These are phyloP conservation scores for Manis javanica DNA, from an alignment of 2,797 vertebrate genomes.

Conservation along the genomic window DNA sequence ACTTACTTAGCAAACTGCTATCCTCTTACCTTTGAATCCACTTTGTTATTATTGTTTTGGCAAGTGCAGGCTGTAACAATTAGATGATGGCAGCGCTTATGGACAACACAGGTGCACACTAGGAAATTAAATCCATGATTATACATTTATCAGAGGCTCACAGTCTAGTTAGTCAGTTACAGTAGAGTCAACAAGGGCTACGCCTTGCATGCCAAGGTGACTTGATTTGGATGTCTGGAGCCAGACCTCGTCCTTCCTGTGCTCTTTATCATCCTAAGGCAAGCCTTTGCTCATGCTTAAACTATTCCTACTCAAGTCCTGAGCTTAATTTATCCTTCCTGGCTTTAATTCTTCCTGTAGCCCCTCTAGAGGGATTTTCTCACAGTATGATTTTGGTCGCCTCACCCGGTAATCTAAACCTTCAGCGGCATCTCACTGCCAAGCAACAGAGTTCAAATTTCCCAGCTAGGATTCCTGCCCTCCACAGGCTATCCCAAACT, in stretches of 20 bases:
- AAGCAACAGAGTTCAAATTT: not conserved
- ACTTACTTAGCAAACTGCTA: not conserved
- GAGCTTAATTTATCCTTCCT: not conserved
- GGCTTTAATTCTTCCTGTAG: not conserved
- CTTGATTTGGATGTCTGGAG: not conserved
- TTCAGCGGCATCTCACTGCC: fast-evolving
- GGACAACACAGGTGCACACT: constrained; percentile 99
- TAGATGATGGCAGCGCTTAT: constrained; percentile 97
- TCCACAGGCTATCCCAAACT: not conserved
- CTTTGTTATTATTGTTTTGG: constrained; percentile 92
- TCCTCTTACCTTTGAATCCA: constrained; percentile 89
- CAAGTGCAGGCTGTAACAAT: constrained; percentile 97
- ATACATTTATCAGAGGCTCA: constrained; percentile 54
- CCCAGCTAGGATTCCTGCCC: not conserved
- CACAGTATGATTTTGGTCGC: not conserved
- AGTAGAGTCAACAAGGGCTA: not conserved
- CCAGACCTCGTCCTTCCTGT: not conserved
- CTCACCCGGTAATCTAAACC: not conserved
- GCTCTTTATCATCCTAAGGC: not conserved
- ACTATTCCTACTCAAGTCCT: not conserved
- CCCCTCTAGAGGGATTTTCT: not conserved
- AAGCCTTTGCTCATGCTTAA: not conserved
- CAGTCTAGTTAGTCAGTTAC: not conserved
- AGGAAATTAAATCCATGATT: constrained; percentile 81
- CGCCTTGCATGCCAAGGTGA: fast-evolving